These are phyloP conservation scores for Myiozetetes cayanensis DNA, from an alignment of 2,113 vertebrate species.

Conservation along the genomic window DNA sequence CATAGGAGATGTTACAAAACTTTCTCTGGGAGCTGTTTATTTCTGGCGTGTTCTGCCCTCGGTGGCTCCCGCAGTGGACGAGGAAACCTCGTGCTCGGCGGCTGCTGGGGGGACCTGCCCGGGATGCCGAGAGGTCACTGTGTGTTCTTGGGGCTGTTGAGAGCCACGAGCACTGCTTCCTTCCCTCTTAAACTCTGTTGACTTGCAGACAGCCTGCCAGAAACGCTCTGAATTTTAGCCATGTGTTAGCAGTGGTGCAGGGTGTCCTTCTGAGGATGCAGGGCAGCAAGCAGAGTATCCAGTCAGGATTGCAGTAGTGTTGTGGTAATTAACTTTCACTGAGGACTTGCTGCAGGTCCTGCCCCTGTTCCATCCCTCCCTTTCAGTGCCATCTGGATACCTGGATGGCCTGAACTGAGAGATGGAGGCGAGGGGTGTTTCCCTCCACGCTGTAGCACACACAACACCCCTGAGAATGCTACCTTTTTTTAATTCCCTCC, in stretches of 20 bases:
- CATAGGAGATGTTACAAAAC: constrained; percentile 41
- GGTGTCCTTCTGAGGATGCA: rapidly evolving
- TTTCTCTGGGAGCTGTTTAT: constrained; percentile 16
- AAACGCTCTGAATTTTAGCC: not conserved
- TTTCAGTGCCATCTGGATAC: rapidly evolving
- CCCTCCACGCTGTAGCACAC: rapidly evolving
- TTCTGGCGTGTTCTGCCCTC: not conserved
- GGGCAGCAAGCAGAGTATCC: not conserved
- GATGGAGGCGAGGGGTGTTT: not conserved
- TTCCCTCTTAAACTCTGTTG: not conserved
- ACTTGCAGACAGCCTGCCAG: not conserved
- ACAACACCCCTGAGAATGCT: not conserved
- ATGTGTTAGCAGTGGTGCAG: rapidly evolving
- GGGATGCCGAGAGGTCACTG: not conserved
- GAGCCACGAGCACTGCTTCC: not conserved
- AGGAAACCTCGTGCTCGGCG: not conserved
- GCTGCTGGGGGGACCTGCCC: not conserved
- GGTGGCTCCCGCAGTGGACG: not conserved
- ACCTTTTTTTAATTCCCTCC: not conserved
- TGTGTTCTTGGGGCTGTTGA: not conserved
- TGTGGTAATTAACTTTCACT: not conserved
- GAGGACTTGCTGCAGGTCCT: constrained; percentile 8
- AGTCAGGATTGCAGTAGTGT: not conserved
- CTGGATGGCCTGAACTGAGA: rapidly evolving
- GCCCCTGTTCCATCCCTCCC: not conserved